Evolutionary conservation across 2,888 invertebrate genomes (phyloP), one percentile per base, ranked within the genome.

Genomic region (Gisinianus flammeolus): DNA sequence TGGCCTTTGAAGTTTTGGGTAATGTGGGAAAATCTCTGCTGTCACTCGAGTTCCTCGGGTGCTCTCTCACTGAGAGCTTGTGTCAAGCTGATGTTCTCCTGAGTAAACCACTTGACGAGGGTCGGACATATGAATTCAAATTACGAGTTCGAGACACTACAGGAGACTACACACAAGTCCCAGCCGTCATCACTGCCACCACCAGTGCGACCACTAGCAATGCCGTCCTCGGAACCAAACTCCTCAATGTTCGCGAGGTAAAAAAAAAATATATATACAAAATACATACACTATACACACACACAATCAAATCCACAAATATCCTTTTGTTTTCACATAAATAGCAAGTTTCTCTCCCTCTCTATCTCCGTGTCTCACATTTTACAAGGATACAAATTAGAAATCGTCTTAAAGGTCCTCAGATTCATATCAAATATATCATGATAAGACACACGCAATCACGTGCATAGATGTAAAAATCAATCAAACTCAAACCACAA

Each of bases 71-170:
- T 88, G 94, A 95, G 89, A 94, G 94, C 73, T 92, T 94, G 85
- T 95, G 95, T 88, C 94, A 95, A 87, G 95, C 95, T 77, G 95
- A 95, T 87, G 92, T 96, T 84, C 90, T 94, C 82, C 89, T 96
- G 81, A 91, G 92, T 83, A 90, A 92, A 85, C 89, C 92, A 81
- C 88, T 96, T 85, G 93, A 93, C 87, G 91, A 92, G 0, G 83
- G 84, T 16, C 77, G 85, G 54, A 82, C 83, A 22, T 86, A 85
- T 80, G 85, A 85, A 56, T 84, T 85, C 78, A 83, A 85, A 75
- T 79, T 86, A 24, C 81, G 83, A 75, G 86, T 86, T 76, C 89
- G 91, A 85, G 94, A 94, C 88, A 92, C 93, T 80, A 91, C 92
- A 85, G 94, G 94, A 26, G 91, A 93, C 84, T 91, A 91, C 86